phyloP scores from a whole-genome alignment of 2,888 invertebrate species.

The Arctia plantaginis region DNA sequence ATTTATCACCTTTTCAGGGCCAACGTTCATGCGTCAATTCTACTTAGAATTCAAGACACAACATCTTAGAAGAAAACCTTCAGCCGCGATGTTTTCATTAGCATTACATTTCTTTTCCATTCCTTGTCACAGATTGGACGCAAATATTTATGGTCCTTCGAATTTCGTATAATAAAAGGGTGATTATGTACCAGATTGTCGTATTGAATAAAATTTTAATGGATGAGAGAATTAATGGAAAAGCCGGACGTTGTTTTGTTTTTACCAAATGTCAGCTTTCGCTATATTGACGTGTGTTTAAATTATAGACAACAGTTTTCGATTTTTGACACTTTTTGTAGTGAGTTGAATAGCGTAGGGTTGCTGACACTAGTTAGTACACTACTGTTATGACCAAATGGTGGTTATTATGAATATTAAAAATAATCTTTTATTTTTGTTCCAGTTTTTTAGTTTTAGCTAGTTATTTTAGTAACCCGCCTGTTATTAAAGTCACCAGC shows the following conservation, averaged over 20 bases:
- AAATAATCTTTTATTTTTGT: no score
- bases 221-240: constrained; percentile 11
- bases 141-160: constrained; percentile 21
- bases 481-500: neutral
- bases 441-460: no score
- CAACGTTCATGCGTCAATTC: constrained; percentile 3
- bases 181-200: constrained; percentile 16
- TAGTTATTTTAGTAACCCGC: no score
- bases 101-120: constrained; percentile 22
- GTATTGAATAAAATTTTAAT: constrained; percentile 15
- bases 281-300: neutral
- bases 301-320: neutral
- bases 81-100: constrained; percentile 24
- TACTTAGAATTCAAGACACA: constrained; percentile 16
- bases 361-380: neutral
- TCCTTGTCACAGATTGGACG: constrained; percentile 19
- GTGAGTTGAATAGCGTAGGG: neutral
- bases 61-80: constrained; percentile 6
- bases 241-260: constrained; percentile 1
- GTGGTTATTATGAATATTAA: neutral
- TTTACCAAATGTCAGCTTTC: constrained; percentile 6
- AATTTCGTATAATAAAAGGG: constrained; percentile 16
- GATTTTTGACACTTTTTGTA: neutral
- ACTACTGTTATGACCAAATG: neutral
- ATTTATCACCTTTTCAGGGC: constrained; percentile 1